Evolutionary conservation across 2,888 invertebrate species (phyloP).

Genomic region (Desoria tigrina): DNA sequence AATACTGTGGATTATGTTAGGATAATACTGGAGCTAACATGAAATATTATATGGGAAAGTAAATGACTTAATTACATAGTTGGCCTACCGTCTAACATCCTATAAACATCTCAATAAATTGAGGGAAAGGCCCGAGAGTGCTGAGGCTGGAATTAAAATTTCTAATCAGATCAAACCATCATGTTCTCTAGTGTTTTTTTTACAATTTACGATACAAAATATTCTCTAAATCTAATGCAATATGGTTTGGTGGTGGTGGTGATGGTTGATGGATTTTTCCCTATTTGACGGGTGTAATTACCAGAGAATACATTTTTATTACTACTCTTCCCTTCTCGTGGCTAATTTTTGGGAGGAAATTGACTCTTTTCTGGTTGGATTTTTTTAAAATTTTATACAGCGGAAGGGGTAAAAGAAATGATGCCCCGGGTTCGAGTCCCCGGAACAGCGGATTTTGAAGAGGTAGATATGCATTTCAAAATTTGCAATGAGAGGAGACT

Average conservation of each 20-base stretch:
- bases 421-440: too few species aligned
- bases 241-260: too few species aligned
- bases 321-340: conserved; percentile 8
- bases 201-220: too few species aligned
- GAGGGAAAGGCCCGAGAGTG: neutral
- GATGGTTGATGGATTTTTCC: neutral
- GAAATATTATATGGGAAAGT: neutral
- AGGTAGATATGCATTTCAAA: too few species aligned
- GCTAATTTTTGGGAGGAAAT: conserved; percentile 22
- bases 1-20: too few species aligned
- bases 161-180: conserved; percentile 8
- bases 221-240: too few species aligned
- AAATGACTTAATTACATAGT: conserved; percentile 9
- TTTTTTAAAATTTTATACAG: too few species aligned
- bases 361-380: neutral
- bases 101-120: conserved; percentile 9
- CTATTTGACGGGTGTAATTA: conserved; percentile 5
- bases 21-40: neutral
- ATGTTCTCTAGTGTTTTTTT: too few species aligned
- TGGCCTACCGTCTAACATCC: neutral
- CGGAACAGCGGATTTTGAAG: too few species aligned
- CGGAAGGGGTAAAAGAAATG: too few species aligned
- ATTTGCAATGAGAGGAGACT: too few species aligned
- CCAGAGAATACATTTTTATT: conserved; percentile 14
- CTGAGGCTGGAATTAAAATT: conserved; percentile 1